These are phyloP conservation scores for Lacerta viridis DNA, from an alignment of 2,797 vertebrate species.

Conservation along the genomic window DNA sequence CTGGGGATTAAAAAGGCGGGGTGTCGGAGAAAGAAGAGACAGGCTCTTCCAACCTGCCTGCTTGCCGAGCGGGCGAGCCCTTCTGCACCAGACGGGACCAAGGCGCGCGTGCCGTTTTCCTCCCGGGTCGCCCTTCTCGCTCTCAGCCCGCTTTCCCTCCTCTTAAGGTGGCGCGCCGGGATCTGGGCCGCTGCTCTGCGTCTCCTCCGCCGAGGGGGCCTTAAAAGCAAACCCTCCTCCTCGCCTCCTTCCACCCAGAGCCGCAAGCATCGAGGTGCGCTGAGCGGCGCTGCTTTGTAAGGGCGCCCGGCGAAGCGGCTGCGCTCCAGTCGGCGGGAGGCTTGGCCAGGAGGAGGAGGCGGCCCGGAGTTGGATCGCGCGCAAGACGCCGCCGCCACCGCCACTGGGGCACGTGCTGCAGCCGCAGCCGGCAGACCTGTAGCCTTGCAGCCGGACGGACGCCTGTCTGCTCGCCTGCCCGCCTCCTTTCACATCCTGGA, in stretches of 20 bases:
- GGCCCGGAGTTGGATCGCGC: not conserved
- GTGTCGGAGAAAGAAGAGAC: too few relatives aligned
- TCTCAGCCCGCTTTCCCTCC: constrained; percentile 27
- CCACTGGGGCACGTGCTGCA: constrained; percentile 44
- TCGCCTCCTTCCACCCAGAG: constrained; percentile 16
- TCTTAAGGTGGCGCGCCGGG: constrained; percentile 71
- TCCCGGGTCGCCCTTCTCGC: not conserved
- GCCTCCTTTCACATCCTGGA: not conserved
- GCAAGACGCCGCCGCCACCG: not conserved
- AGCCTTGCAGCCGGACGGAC: not conserved
- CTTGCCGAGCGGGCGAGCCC: not conserved
- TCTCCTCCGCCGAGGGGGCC: constrained; percentile 42
- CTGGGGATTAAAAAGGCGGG: not conserved
- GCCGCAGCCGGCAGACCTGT: constrained; percentile 28
- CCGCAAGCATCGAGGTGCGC: constrained; percentile 1
- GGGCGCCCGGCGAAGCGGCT: not conserved
- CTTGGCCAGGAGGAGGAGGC: not conserved
- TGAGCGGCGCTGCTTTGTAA: constrained; percentile 46
- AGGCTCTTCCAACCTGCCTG: too few relatives aligned
- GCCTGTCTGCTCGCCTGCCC: not conserved
- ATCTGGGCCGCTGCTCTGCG: not conserved
- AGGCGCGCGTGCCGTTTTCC: not conserved
- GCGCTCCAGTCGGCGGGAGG: not conserved
- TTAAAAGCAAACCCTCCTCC: constrained; percentile 59
- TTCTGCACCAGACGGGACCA: not conserved